Evolutionary conservation across 2,797 vertebrate species (phyloP).

Genomic region (Semotilus atromaculatus): DNA sequence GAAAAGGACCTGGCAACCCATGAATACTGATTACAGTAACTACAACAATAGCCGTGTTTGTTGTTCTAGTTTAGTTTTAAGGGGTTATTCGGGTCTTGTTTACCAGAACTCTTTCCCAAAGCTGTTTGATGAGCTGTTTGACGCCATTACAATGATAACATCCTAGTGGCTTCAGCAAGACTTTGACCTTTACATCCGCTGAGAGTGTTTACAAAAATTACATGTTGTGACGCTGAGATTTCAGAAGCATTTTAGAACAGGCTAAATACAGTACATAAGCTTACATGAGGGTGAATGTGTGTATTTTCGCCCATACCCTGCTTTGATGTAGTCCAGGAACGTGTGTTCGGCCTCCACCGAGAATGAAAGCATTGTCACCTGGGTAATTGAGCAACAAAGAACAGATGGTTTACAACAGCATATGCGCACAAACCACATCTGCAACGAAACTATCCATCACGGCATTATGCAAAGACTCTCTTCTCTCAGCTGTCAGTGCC

Average conservation of each 20-base stretch:
- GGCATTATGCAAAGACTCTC: constrained; percentile 33
- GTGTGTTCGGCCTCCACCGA: constrained; percentile 91
- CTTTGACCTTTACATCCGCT: constrained; percentile 21
- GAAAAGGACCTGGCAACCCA: constrained; percentile 40
- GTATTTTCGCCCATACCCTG: constrained; percentile 84
- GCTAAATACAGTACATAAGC: background rate
- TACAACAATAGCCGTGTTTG: constrained; percentile 35
- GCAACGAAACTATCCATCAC: constrained; percentile 30
- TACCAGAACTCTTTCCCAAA: background rate
- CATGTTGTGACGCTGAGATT: background rate
- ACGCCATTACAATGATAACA: constrained; percentile 34
- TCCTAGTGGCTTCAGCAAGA: constrained; percentile 1
- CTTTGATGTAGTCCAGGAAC: constrained; percentile 97
- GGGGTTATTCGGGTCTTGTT: constrained; percentile 16
- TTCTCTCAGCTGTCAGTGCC: constrained; percentile 34
- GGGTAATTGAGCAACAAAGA: constrained; percentile 57
- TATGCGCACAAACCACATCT: constrained; percentile 29
- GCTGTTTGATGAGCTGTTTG: constrained; percentile 28
- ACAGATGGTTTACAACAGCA: constrained; percentile 40
- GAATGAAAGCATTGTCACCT: constrained; percentile 94
- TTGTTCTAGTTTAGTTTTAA: constrained; percentile 43
- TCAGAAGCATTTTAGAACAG: constrained; percentile 9
- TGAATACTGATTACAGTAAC: constrained; percentile 45
- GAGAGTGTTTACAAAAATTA: constrained; percentile 42
- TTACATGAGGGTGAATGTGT: constrained; percentile 22